Percentiles rank a stretch among this genome's conserved stretches.
phyloP scores from a whole-genome alignment of 2,797 vertebrate genomes.

The Emys orbicularis region DNA sequence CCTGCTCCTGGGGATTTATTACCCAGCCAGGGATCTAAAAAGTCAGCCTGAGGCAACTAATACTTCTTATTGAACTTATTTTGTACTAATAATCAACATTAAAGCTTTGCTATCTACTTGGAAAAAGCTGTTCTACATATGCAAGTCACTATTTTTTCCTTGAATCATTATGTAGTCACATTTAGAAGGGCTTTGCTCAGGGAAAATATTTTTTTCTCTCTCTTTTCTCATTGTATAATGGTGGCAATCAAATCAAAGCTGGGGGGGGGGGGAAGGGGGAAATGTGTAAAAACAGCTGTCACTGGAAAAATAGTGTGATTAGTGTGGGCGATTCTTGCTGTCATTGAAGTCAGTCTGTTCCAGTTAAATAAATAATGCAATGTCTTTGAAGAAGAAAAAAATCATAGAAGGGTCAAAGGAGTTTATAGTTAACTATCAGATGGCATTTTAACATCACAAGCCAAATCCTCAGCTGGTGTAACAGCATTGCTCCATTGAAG shows the following conservation, averaged over 20 bases:
- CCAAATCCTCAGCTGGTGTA: neutral
- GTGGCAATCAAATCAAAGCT: neutral
- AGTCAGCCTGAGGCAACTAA: neutral
- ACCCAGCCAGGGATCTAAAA: neutral
- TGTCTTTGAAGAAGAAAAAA: neutral
- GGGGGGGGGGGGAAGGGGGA: fast-evolving
- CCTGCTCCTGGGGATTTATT: neutral
- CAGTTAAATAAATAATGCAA: neutral
- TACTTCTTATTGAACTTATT: neutral
- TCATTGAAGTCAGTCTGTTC: neutral
- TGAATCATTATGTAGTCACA: neutral
- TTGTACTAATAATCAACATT: neutral
- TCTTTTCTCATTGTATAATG: neutral
- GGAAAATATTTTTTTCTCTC: neutral
- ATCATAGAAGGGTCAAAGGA: neutral
- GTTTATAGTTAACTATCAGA: neutral
- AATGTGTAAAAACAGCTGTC: neutral
- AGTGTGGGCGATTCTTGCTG: fast-evolving
- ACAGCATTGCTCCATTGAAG: neutral
- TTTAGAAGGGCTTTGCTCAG: neutral
- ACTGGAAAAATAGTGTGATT: neutral
- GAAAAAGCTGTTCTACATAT: neutral
- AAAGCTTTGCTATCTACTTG: neutral
- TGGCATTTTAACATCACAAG: neutral
- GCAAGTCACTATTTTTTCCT: fast-evolving